Base-by-base conservation (phyloP, 1,140 invertebrate genomes). In the Leguminivora glycinivorella region DNA sequence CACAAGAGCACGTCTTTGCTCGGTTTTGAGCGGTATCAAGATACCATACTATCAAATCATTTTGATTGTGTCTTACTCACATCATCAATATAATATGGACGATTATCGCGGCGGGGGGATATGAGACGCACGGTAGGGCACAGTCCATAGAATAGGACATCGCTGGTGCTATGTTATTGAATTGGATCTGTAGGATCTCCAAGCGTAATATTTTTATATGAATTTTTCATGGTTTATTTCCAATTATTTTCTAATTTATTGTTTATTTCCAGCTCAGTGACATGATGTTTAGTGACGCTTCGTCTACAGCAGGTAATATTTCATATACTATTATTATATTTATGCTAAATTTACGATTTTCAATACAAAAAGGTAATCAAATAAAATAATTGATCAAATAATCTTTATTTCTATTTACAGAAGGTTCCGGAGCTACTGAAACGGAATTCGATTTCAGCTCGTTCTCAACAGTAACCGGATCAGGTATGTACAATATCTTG, bases 221-320 rank as follows among this genome's bases (percentile, higher is more conserved):
- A n/a, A n/a, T n/a, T n/a, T n/a, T n/a, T n/a, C n/a, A n/a, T n/a
- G n/a, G n/a, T 29, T 3, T 34, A 34, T 34, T 34, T 34, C 34
- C 4, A 12, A 12, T 4, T 38, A 0, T 12, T 38, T 38, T 19
- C 38, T 69, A 52, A 70, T 52, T 69, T 43, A 58, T 43, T 69
- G 24, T 69, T 56, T 63, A 56, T 10, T 87, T 92, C 7, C 84
- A 92, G 56, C 75, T 85, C 0, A 92, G 93, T 31, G 93, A 94
- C 6, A 83, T 92, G 4, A 95, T 95, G 95, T 84, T 93, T 40
- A 94, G 94, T 75, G 95, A 95, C 74, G 83, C 88, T 31, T 76
- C 86, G 9, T 74, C 67, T 68, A 83, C 78, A 40, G 82, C 87
- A 56, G 89, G 87, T 60, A 87, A 77, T 47, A 67, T 72, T 67